Evolutionary conservation across 2,113 vertebrate species (phyloP).

Genomic region (Pipra filicauda): DNA sequence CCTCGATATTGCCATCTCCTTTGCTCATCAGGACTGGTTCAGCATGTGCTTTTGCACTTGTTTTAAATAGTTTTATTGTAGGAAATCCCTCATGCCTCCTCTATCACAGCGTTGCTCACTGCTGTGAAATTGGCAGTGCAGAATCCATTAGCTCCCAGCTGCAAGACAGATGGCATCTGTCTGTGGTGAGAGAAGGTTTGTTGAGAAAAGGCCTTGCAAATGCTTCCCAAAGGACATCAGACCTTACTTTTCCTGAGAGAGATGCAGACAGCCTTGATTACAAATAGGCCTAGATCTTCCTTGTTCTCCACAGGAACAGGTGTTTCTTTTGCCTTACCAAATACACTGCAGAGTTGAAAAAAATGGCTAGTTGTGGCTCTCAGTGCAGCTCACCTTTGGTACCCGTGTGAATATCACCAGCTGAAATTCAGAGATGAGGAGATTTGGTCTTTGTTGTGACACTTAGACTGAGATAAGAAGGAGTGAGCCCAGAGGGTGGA

Average conservation of each 20-base stretch:
- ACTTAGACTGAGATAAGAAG: background rate
- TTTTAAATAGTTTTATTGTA: conserved; percentile 35
- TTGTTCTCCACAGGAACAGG: background rate
- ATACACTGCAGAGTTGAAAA: background rate
- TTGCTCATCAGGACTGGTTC: background rate
- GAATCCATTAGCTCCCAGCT: conserved; percentile 67
- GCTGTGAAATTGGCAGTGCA: conserved; percentile 63
- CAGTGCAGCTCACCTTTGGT: background rate
- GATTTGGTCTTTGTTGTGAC: background rate
- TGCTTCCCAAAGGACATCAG: conserved; percentile 52
- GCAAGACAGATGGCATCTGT: conserved; percentile 67
- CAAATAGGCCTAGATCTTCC: background rate
- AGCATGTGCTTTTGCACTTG: background rate
- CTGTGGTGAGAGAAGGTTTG: conserved; percentile 57
- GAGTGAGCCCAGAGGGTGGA: background rate
- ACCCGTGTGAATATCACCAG: background rate
- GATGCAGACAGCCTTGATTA: background rate
- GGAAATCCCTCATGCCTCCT: conserved; percentile 38
- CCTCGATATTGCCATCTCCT: background rate
- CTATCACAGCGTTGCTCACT: background rate
- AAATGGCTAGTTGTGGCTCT: background rate
- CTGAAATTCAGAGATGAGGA: background rate
- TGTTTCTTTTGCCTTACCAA: background rate
- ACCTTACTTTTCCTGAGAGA: conserved; percentile 43
- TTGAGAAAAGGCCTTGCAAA: conserved; percentile 53